Evolutionary conservation across 2,797 vertebrate genomes (phyloP).

Genomic region (Acipenser oxyrinchus): DNA sequence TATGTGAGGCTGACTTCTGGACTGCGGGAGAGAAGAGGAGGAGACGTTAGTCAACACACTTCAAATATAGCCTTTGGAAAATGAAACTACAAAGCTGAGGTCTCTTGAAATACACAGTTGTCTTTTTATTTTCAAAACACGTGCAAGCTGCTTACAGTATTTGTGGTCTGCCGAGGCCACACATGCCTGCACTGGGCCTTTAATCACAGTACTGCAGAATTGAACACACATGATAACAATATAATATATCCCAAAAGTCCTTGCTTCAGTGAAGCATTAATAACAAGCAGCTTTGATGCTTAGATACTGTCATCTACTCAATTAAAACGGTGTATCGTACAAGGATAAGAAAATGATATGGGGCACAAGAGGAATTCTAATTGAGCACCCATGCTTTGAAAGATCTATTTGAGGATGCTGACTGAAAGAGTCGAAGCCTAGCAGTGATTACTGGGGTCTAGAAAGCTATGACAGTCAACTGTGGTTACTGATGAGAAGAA

Average conservation of each 20-base stretch:
- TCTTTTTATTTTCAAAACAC: too few species aligned
- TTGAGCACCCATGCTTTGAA: constrained; percentile 4
- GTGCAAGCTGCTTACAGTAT: too few species aligned
- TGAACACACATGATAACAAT: not conserved
- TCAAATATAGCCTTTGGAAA: not conserved
- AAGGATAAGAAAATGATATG: constrained; percentile 13
- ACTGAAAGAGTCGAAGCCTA: constrained; percentile 6
- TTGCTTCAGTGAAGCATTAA: constrained; percentile 5
- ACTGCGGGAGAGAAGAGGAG: constrained; percentile 23
- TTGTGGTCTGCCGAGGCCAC: too few species aligned
- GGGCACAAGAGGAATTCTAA: constrained; percentile 8
- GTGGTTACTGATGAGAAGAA: too few species aligned
- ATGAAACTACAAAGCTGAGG: not conserved
- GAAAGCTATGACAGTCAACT: not conserved
- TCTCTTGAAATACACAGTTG: not conserved
- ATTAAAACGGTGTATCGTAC: constrained; percentile 10
- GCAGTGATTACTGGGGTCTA: constrained; percentile 6
- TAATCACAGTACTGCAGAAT: not conserved
- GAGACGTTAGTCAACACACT: not conserved
- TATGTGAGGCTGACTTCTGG: constrained; percentile 30
- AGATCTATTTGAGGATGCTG: not conserved
- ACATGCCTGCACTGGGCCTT: not conserved
- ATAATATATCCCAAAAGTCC: constrained; percentile 2
- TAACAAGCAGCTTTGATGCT: constrained; percentile 14
- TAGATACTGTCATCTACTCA: constrained; percentile 10